Conservation (phyloP, 2,797 vertebrate species). For the Carapus acus region DNA sequence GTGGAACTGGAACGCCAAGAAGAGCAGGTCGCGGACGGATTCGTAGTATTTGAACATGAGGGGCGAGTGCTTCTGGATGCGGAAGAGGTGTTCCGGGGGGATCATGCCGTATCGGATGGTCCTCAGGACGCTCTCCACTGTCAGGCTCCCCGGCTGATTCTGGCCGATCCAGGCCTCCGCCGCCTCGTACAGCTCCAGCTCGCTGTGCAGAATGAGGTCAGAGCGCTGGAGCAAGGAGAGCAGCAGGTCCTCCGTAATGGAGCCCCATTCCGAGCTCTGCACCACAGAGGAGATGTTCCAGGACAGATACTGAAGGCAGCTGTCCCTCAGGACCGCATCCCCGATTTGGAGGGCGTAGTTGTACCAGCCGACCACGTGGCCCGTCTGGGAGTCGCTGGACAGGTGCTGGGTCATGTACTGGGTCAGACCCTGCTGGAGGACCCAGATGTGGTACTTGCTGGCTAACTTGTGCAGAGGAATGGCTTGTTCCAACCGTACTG, state of each 20-base stretch:
- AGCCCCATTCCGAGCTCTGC: conserved; percentile 83
- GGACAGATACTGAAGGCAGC: conserved; percentile 91
- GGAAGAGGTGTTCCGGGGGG: conserved; percentile 85
- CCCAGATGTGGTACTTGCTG: conserved; percentile 84
- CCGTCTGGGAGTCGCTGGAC: conserved; percentile 82
- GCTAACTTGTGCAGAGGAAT: conserved; percentile 88
- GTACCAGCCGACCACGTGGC: conserved; percentile 93
- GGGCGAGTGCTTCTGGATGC: conserved; percentile 84
- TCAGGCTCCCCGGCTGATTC: conserved; percentile 70
- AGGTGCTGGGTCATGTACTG: conserved; percentile 91
- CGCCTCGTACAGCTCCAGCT: conserved; percentile 87
- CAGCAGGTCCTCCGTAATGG: conserved; percentile 84
- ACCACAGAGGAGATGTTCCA: conserved; percentile 93
- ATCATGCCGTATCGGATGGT: conserved; percentile 93
- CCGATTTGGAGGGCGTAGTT: conserved; percentile 84
- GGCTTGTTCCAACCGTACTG: conserved; percentile 83
- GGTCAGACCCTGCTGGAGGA: conserved; percentile 83
- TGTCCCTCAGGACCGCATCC: conserved; percentile 80
- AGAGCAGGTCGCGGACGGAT: conserved; percentile 84
- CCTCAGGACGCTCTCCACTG: conserved; percentile 78
- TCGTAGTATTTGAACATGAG: conserved; percentile 77
- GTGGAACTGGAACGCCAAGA: conserved; percentile 94
- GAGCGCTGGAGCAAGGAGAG: conserved; percentile 87
- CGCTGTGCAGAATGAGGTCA: conserved; percentile 89
- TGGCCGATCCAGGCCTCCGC: conserved; percentile 85